These are phyloP conservation scores for Actenoides hombroni DNA, from an alignment of 2,113 vertebrate species.

Conservation along the genomic window DNA sequence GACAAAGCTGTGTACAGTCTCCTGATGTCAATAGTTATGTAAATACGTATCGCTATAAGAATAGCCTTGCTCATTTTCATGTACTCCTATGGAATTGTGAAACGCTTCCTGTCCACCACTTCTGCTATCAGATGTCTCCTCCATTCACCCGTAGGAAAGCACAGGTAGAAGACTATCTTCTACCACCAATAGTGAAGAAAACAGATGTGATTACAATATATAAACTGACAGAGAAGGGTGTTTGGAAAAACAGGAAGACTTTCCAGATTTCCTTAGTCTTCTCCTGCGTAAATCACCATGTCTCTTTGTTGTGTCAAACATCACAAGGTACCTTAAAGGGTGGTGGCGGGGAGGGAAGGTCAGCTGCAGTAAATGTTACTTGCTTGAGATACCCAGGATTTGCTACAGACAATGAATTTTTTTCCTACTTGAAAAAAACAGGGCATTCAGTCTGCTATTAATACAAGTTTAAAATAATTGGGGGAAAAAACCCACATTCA, in stretches of 20 bases:
- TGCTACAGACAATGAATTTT: neutral
- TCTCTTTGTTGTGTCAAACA: neutral
- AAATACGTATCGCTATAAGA: conserved; percentile 6
- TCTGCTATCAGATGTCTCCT: neutral
- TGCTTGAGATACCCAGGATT: neutral
- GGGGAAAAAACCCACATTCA: neutral
- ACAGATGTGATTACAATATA: neutral
- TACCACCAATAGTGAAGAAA: neutral
- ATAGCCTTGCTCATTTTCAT: neutral
- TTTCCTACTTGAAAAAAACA: neutral
- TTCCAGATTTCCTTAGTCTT: neutral
- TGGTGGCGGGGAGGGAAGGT: neutral
- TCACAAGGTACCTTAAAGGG: neutral
- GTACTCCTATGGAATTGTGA: neutral
- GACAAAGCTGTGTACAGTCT: neutral
- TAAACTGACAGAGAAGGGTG: neutral
- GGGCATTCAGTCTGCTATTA: neutral
- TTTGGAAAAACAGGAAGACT: neutral
- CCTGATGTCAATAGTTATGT: conserved; percentile 1
- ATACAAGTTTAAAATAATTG: neutral
- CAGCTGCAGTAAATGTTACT: neutral
- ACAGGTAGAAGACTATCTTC: neutral
- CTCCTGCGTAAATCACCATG: neutral
- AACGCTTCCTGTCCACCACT: neutral
- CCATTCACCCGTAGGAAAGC: neutral